These are phyloP conservation scores for Lathronympha strigana DNA, from an alignment of 2,888 invertebrate genomes.

Conservation along the genomic window DNA sequence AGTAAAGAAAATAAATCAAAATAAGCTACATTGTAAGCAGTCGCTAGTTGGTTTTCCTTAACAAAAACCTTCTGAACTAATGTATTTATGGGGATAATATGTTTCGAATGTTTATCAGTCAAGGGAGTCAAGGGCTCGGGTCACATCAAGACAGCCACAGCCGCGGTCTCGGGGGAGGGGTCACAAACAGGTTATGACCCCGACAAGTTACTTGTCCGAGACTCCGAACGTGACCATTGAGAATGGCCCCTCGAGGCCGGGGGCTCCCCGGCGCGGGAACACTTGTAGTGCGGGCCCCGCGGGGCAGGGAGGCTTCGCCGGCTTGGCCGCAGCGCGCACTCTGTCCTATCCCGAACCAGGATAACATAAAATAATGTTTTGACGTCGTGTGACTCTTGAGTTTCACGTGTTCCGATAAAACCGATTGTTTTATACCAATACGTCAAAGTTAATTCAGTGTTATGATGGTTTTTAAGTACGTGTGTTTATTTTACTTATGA, in stretches of 20 bases:
- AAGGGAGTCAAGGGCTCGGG: slow-evolving; percentile 56
- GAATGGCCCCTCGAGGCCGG: slow-evolving; percentile 60
- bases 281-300: slow-evolving; percentile 45
- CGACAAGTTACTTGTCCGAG: slow-evolving; percentile 82
- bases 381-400: slow-evolving; percentile 61
- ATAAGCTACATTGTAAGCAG: too few relatives aligned
- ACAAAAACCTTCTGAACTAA: background rate
- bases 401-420: slow-evolving; percentile 57
- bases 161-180: slow-evolving; percentile 78
- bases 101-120: slow-evolving; percentile 40
- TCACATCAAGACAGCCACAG: slow-evolving; percentile 74
- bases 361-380: slow-evolving; percentile 78
- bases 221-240: slow-evolving; percentile 68
- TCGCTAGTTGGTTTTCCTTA: slow-evolving; percentile 6
- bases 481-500: background rate
- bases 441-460: slow-evolving; percentile 13
- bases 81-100: slow-evolving; percentile 21
- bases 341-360: slow-evolving; percentile 75
- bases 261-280: slow-evolving; percentile 51
- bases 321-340: slow-evolving; percentile 62
- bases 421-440: background rate
- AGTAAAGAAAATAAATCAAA: too few relatives aligned
- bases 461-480: slow-evolving; percentile 54
- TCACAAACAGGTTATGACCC: slow-evolving; percentile 84
- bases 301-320: slow-evolving; percentile 52